Conservation (phyloP, 2,113 vertebrate species). For the Coreoperca whiteheadi region DNA sequence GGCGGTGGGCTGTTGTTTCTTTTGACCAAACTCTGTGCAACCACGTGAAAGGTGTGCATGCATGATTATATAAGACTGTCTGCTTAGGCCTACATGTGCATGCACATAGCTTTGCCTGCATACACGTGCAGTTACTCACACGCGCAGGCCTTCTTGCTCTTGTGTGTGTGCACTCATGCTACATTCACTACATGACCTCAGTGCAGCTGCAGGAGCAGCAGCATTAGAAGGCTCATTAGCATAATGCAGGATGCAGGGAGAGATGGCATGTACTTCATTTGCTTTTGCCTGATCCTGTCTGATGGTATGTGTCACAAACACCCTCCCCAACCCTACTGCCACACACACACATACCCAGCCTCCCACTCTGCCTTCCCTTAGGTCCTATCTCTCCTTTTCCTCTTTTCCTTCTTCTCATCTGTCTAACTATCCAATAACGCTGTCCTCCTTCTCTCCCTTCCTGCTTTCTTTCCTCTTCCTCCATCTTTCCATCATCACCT, state of each 20-base stretch:
- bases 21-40: slow-evolving; percentile 42
- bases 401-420: slow-evolving; percentile 19
- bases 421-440: slow-evolving; percentile 12
- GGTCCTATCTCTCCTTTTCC: slow-evolving; percentile 2
- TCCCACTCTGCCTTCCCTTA: slow-evolving; percentile 10
- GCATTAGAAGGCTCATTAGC: slow-evolving; percentile 59
- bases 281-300: slow-evolving; percentile 53
- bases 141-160: neutral
- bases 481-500: slow-evolving; percentile 1
- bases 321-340: neutral
- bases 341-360: slow-evolving; percentile 7
- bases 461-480: neutral
- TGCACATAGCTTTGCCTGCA: slow-evolving; percentile 1
- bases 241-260: slow-evolving; percentile 57
- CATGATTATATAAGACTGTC: slow-evolving; percentile 47
- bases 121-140: slow-evolving; percentile 10
- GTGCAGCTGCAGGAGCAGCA: slow-evolving; percentile 31
- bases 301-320: slow-evolving; percentile 58
- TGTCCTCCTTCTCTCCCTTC: neutral
- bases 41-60: slow-evolving; percentile 45
- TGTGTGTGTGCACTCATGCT: slow-evolving; percentile 5
- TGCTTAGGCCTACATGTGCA: slow-evolving; percentile 14
- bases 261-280: slow-evolving; percentile 58
- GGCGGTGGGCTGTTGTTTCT: neutral
- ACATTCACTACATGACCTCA: slow-evolving; percentile 17